Percentiles rank a stretch among this genome's conserved stretches.
phyloP scores from a whole-genome alignment of 2,113 vertebrate species.

The Carlito syrichta region DNA sequence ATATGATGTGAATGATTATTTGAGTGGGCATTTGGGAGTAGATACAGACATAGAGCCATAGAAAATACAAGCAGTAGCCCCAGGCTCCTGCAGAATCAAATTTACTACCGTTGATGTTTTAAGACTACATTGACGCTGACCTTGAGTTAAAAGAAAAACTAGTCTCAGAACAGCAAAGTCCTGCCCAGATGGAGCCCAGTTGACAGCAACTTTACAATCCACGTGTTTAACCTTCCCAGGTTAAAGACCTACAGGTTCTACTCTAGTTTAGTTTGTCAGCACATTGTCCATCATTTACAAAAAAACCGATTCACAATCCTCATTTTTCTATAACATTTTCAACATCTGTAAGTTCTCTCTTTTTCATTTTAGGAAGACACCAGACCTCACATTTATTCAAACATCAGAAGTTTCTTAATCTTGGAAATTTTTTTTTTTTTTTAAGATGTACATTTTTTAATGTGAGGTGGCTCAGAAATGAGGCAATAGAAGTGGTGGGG shows the following conservation, averaged over 20 bases:
- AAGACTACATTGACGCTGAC: slow-evolving; percentile 42
- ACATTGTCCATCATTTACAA: not conserved
- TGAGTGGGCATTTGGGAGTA: slow-evolving; percentile 46
- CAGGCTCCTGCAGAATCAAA: slow-evolving; percentile 49
- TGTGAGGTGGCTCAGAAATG: not conserved
- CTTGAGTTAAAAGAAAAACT: slow-evolving; percentile 54
- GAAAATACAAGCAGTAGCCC: slow-evolving; percentile 57
- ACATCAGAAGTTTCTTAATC: not conserved
- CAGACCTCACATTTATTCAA: not conserved
- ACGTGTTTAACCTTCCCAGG: slow-evolving; percentile 34
- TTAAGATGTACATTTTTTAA: not conserved
- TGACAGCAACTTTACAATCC: slow-evolving; percentile 37
- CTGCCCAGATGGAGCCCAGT: not conserved
- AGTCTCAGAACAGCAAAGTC: slow-evolving; percentile 19
- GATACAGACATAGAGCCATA: slow-evolving; percentile 13
- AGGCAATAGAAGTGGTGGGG: fast-evolving
- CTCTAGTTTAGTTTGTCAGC: not conserved
- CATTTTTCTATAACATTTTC: not conserved
- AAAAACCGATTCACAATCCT: not conserved
- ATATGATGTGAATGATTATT: slow-evolving; percentile 57
- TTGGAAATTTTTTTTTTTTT: not conserved
- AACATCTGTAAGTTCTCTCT: not conserved
- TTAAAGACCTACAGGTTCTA: not conserved
- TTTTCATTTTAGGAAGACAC: not conserved
- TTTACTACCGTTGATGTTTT: slow-evolving; percentile 51